A percentile compares a stretch with the other conserved stretches of the same genome.
Evolutionary conservation across 2,888 invertebrate genomes (phyloP).

Genomic region (Thereva nobilitata): DNA sequence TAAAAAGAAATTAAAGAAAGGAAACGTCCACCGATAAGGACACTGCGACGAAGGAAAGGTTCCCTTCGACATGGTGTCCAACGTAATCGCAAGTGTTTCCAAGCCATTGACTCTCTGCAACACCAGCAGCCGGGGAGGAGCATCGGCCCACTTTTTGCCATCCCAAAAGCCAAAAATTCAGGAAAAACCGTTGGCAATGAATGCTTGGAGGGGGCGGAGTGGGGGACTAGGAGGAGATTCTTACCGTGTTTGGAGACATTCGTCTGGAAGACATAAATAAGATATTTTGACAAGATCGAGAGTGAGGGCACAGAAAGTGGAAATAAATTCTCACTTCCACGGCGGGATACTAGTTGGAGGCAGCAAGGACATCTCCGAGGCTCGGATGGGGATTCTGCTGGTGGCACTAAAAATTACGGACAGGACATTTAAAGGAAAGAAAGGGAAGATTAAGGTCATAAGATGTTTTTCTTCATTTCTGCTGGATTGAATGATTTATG

Average conservation of each 20-base stretch:
- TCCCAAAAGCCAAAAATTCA: conserved; percentile 31
- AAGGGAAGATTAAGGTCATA: too few relatives aligned
- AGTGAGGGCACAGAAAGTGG: conserved; percentile 24
- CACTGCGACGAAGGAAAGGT: conserved; percentile 18
- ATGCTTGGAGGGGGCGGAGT: conserved; percentile 6
- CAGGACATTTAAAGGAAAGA: too few relatives aligned
- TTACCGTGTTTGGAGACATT: conserved; percentile 37
- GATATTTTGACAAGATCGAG: conserved; percentile 39
- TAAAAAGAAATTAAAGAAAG: conserved; percentile 25
- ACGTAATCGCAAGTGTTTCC: conserved; percentile 41
- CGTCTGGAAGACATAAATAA: conserved; percentile 41
- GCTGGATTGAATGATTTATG: too few relatives aligned
- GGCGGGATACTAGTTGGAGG: too few relatives aligned
- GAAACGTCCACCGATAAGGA: conserved; percentile 28
- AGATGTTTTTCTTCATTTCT: too few relatives aligned
- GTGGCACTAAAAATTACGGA: too few relatives aligned
- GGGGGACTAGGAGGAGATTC: conserved; percentile 20
- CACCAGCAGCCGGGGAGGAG: conserved; percentile 38
- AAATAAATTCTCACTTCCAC: conserved; percentile 16
- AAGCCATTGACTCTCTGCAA: conserved; percentile 39
- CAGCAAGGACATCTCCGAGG: too few relatives aligned
- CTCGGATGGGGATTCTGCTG: too few relatives aligned
- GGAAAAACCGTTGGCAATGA: conserved; percentile 23
- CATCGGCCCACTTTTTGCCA: conserved; percentile 35
- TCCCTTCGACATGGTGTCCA: conserved; percentile 34